A percentile compares a stretch with the other conserved stretches of the same genome.
These are phyloP conservation scores for Hemibagrus guttatus DNA, from an alignment of 2,797 vertebrate species.

Conservation along the genomic window DNA sequence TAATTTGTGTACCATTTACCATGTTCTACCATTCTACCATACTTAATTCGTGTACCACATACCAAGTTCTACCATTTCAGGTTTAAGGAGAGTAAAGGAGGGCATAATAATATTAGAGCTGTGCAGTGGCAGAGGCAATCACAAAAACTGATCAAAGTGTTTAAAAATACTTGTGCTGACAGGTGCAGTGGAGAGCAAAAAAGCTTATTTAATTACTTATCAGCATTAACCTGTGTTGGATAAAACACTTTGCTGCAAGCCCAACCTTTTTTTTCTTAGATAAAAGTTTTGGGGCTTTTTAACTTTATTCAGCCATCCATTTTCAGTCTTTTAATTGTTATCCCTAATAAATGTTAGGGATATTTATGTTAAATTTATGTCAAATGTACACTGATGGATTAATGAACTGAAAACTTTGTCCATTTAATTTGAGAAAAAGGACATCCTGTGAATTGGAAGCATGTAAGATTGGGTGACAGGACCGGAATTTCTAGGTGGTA, in stretches of 20 bases:
- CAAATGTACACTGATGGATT: background rate
- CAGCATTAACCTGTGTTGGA: background rate
- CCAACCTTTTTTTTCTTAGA: background rate
- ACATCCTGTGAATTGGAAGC: background rate
- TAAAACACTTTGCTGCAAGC: background rate
- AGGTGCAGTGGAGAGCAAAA: background rate
- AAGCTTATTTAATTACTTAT: background rate
- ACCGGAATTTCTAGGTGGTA: background rate
- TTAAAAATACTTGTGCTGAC: background rate
- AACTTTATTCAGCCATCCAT: background rate
- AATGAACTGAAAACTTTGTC: background rate
- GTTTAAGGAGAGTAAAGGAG: background rate
- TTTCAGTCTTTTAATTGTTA: background rate
- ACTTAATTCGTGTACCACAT: too few species aligned
- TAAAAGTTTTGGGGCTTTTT: background rate
- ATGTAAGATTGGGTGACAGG: background rate
- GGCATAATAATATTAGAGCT: background rate
- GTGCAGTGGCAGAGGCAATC: background rate
- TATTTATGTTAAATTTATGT: background rate
- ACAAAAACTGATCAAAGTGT: background rate
- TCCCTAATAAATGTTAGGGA: background rate
- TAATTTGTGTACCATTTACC: too few species aligned
- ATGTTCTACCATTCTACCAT: background rate
- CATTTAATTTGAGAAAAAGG: background rate
- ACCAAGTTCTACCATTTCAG: background rate